Base-by-base conservation (phyloP, 2,797 vertebrate species). In the Poliocrania exsul region DNA sequence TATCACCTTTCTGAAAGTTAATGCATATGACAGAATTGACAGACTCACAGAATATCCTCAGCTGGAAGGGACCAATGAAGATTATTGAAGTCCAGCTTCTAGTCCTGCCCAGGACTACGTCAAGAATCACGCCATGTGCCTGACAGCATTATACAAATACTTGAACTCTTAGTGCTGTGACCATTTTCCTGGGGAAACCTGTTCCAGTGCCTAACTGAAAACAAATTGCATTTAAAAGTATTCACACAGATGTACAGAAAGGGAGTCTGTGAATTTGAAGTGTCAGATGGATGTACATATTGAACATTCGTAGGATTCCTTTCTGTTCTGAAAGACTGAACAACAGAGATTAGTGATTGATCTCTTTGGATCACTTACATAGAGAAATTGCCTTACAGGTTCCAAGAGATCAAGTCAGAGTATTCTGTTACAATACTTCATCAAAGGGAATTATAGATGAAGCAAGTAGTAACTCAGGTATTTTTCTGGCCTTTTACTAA, bases 391-490 rank as follows among this genome's bases (percentile, higher is more conserved):
- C 13, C 50, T 84, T 73, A 42, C 20, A 56, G 23, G 17, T 81
- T 86, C 26, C 60, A 60, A 73, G 71, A 72, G 47, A 88, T 65
- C 21, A 67, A 83, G 38, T 79, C 33, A 77, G 35, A 53, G 16
- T 37, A 66, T 84, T 88, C n/a, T 38, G 16, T 8, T 78, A 81
- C 1, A 6, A 38, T 16, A 25, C 8, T 65, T 92, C 38, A 79
- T 88, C 47, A 88, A 94, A 87, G 40, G 24, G 44, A 89, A 91
- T 70, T 91, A 70, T 16, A 89, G 86, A 89, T 92, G 72, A 92
- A 94, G 73, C 51, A 87, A 70, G 77, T 5, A 86, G 51, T 54
- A 94, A 62, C 19, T 38, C 35, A 25, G 10, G 4, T 0, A 3
- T 12, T 58, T 53, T n/a, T 1, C 53, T 77, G 28, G 7, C 10